Percentiles rank a stretch among this genome's conserved stretches.
Evolutionary conservation across 2,113 vertebrate genomes (phyloP).

Genomic region (Gracilinanus agilis): DNA sequence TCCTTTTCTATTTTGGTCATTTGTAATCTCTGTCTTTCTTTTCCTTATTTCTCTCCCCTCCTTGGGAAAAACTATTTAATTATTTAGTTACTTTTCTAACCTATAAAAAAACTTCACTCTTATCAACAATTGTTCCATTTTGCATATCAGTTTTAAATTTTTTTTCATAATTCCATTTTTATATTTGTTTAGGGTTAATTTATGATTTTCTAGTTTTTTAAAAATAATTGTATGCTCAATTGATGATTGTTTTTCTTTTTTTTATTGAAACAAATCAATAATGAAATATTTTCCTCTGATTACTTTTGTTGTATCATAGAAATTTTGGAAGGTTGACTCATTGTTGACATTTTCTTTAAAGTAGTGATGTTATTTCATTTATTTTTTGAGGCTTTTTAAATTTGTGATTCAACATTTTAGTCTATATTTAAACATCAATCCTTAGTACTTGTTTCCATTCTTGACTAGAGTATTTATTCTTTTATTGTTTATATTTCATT

Average conservation of each 20-base stretch:
- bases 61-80: neutral
- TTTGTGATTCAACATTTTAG: neutral
- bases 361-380: neutral
- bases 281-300: neutral
- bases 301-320: neutral
- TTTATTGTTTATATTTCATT: neutral
- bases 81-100: neutral
- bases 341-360: neutral
- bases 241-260: neutral
- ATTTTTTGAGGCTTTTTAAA: neutral
- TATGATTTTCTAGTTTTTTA: neutral
- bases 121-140: accelerated
- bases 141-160: neutral
- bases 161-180: neutral
- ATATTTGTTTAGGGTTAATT: neutral
- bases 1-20: neutral
- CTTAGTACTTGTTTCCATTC: neutral
- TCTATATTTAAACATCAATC: neutral
- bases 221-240: neutral
- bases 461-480: neutral
- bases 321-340: neutral
- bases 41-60: neutral
- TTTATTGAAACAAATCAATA: neutral
- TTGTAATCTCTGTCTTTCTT: neutral
- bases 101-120: neutral